Evolutionary conservation across 2,113 vertebrate species (phyloP), one percentile per base, ranked within the genome.

Genomic region (Falco punctatus): DNA sequence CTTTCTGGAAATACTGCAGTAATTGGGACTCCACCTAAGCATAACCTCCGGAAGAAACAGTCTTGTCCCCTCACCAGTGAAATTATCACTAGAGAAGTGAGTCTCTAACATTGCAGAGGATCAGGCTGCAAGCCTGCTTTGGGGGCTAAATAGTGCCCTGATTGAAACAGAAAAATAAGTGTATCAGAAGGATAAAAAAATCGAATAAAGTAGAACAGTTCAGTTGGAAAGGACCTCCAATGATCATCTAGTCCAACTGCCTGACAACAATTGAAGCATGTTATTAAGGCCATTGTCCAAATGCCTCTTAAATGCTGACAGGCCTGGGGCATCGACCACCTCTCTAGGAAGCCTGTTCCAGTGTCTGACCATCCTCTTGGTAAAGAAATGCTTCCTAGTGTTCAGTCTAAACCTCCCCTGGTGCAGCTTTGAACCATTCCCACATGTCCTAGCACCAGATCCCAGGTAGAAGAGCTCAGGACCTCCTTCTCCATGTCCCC

Each of bases 311-410:
- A 67, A 59, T 52, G 33, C 20, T 10, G 15, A 44, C 5, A 33
- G n/a, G 9, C 21, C 15, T 49, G 24, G 62, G 44, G 22, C 24
- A 77, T 27, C 0, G 0, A 49, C 3, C 20, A 44, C 6, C 7
- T 67, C 35, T 40, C 38, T 22, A 85, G 70, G 22, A 88, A 88
- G 55, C 30, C 52, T 28, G 8, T 46, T 52, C 5, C 28, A 52
- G 28, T 16, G 6, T 48, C 23, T 62, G 55, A 66, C n/a, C 38
- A 61, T 11, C 11, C 57, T 69, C 23, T 75, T 3, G 1, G 19
- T 66, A 54, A 91, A 72, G 7, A 62, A 89, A 48, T 35, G 9
- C 18, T 86, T 72, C 59, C 9, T 3, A 3, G 72, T 28, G 17
- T 51, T 32, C 48, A 59, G 23, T 16, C 23, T 38, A 10, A 79